Conservation (phyloP, 2,797 vertebrate species). For the Protonibea diacanthus region DNA sequence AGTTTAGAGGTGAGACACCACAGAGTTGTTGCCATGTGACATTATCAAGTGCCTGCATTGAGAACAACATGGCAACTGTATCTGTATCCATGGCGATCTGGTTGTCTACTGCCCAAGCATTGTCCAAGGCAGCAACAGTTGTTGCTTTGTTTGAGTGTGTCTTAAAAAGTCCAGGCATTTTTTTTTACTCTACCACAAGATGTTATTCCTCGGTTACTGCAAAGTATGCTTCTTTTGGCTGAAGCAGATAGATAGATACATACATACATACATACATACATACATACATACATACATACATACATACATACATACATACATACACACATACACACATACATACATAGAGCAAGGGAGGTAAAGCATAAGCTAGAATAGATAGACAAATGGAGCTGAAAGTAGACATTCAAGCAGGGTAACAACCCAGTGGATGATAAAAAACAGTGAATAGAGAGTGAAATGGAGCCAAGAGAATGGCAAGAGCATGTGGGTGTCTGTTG, state of each 20-base stretch:
- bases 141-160: constrained; percentile 9
- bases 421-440: constrained; percentile 20
- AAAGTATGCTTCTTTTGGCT: neutral
- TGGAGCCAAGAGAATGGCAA: constrained; percentile 57
- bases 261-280: constrained; percentile 12
- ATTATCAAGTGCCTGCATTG: constrained; percentile 38
- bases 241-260: neutral
- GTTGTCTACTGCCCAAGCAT: constrained; percentile 36
- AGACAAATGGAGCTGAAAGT: constrained; percentile 26
- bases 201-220: neutral
- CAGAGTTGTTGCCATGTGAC: constrained; percentile 12
- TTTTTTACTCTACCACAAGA: neutral
- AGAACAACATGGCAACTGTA: constrained; percentile 40
- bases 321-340: too few species aligned
- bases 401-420: constrained; percentile 8
- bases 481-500: constrained; percentile 75
- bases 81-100: constrained; percentile 63
- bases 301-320: neutral
- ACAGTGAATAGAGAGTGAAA: constrained; percentile 42
- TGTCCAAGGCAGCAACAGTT: constrained; percentile 62
- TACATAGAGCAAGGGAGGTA: neutral
- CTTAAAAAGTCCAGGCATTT: constrained; percentile 10
- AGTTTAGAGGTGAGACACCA: neutral
- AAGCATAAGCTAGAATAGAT: neutral
- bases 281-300: constrained; percentile 1